phyloP scores from a whole-genome alignment of 1,140 invertebrate species.

The Drosophila pruinosa region DNA sequence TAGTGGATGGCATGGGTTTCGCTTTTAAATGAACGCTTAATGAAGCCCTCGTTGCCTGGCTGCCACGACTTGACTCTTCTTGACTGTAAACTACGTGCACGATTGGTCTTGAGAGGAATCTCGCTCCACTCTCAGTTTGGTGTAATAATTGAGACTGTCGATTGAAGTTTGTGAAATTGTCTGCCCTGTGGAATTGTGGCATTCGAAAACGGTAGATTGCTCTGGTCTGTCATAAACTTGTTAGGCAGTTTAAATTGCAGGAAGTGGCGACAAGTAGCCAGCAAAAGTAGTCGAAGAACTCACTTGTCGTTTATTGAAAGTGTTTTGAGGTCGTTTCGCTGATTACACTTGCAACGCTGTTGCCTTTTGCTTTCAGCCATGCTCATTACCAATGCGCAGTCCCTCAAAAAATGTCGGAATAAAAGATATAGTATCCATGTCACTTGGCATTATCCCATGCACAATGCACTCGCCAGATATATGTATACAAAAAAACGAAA shows the following conservation, averaged over 20 bases:
- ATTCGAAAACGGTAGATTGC: not conserved
- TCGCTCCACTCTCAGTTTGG: not conserved
- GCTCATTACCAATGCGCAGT: slow-evolving; percentile 45
- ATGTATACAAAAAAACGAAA: not conserved
- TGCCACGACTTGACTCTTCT: too few relatives aligned
- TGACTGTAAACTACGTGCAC: slow-evolving; percentile 9
- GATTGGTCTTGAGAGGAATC: slow-evolving; percentile 8
- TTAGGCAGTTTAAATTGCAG: not conserved
- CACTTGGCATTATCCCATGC: slow-evolving; percentile 39
- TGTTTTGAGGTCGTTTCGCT: slow-evolving; percentile 6
- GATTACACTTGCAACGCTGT: slow-evolving; percentile 22
- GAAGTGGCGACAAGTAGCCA: not conserved
- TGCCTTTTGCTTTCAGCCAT: slow-evolving; percentile 21
- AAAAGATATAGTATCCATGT: slow-evolving; percentile 30
- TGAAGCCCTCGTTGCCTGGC: slow-evolving; percentile 46
- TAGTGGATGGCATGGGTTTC: slow-evolving; percentile 5
- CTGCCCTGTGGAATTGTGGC: slow-evolving; percentile 18
- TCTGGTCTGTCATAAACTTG: not conserved
- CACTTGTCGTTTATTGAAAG: slow-evolving; percentile 11
- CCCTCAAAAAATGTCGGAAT: not conserved
- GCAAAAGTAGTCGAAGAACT: not conserved
- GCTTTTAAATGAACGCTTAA: slow-evolving; percentile 75
- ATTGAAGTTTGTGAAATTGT: slow-evolving; percentile 49
- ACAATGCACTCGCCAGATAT: not conserved
- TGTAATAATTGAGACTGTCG: slow-evolving; percentile 68